A percentile compares a stretch with the other conserved stretches of the same genome.
Evolutionary conservation across 2,888 invertebrate genomes (phyloP).

Genomic region (Cremastinae sp.): DNA sequence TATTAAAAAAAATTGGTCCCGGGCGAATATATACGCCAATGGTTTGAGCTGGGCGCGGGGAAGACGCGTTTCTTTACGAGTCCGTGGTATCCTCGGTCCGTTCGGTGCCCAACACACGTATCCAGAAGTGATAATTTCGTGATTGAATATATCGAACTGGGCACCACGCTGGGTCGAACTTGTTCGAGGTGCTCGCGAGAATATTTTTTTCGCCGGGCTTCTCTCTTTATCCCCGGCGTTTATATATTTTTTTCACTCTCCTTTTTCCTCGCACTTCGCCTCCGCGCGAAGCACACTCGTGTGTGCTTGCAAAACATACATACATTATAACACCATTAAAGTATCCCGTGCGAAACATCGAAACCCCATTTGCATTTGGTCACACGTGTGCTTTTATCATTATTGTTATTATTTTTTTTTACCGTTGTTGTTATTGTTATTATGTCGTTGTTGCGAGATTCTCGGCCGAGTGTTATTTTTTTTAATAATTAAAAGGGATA

Average conservation of each 20-base stretch:
- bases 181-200: constrained; percentile 71
- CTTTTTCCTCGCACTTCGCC: constrained; percentile 18
- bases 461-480: background rate
- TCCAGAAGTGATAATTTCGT: constrained; percentile 80
- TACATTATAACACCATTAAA: constrained; percentile 80
- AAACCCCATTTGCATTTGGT: constrained; percentile 67
- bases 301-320: constrained; percentile 76
- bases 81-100: constrained; percentile 39
- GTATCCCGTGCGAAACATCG: constrained; percentile 73
- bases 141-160: constrained; percentile 79
- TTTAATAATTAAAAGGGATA: background rate
- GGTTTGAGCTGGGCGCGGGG: too few relatives aligned
- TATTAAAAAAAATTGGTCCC: constrained; percentile 25
- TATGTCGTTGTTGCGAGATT: too few relatives aligned
- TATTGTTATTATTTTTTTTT: constrained; percentile 21
- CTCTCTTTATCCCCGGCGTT: constrained; percentile 11
- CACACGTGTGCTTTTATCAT: constrained; percentile 49
- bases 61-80: background rate
- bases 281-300: constrained; percentile 16
- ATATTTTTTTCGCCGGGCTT: constrained; percentile 30
- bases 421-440: background rate
- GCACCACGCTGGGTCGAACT: constrained; percentile 77
- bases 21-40: constrained; percentile 23
- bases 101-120: constrained; percentile 60
- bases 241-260: constrained; percentile 11